A percentile compares a stretch with the other conserved stretches of the same genome.
Conservation (phyloP, 2,113 vertebrate genomes). For the Pituophis catenifer region DNA sequence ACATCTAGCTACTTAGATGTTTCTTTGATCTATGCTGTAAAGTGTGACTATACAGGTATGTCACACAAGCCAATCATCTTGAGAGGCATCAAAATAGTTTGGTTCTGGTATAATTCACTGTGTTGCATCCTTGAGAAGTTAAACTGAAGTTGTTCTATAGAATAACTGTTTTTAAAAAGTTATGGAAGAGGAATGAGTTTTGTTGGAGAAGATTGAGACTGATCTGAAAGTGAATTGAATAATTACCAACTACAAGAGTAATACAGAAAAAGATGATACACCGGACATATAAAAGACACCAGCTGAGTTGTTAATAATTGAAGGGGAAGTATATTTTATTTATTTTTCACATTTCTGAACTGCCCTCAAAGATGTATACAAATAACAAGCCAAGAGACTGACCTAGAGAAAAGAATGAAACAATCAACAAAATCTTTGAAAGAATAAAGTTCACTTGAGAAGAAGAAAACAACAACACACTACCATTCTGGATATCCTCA, state of each 20-base stretch:
- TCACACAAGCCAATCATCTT: neutral
- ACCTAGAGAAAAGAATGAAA: neutral
- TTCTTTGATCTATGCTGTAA: neutral
- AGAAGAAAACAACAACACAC: too few relatives aligned
- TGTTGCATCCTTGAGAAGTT: neutral
- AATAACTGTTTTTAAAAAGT: neutral
- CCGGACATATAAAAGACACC: neutral
- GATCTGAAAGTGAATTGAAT: neutral
- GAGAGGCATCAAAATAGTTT: neutral
- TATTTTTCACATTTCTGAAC: too few relatives aligned
- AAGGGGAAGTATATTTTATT: neutral
- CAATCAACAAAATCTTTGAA: too few relatives aligned
- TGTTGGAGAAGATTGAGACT: neutral
- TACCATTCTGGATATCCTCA: too few relatives aligned
- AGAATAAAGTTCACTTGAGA: too few relatives aligned
- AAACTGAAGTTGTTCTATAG: neutral
- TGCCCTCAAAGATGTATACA: neutral
- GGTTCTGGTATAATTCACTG: neutral
- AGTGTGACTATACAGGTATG: too few relatives aligned
- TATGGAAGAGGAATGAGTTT: neutral
- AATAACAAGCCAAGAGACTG: neutral
- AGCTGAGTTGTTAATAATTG: neutral
- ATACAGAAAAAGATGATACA: neutral
- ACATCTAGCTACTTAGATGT: neutral
- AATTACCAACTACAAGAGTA: neutral